These are phyloP conservation scores for Carassius auratus DNA, from an alignment of 2,113 vertebrate genomes.

Conservation along the genomic window DNA sequence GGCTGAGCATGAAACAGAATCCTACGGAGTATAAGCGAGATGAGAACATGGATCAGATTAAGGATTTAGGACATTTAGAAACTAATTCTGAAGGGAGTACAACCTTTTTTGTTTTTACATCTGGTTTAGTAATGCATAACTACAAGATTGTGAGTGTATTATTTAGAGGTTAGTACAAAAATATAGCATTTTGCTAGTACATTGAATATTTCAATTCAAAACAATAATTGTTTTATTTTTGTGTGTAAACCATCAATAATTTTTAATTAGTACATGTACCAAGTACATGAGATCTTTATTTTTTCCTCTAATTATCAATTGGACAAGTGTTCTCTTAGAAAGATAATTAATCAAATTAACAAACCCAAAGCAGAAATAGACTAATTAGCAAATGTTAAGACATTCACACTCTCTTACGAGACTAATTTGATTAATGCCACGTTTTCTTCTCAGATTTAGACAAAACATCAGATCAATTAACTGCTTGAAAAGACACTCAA, in stretches of 20 bases:
- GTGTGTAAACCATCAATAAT: neutral
- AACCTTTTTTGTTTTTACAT: neutral
- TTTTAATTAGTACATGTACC: neutral
- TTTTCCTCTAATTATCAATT: constrained; percentile 41
- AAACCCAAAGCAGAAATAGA: constrained; percentile 45
- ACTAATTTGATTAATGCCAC: constrained; percentile 61
- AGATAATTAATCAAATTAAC: constrained; percentile 55
- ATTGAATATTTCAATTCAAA: neutral
- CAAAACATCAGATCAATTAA: constrained; percentile 58
- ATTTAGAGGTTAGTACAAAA: neutral
- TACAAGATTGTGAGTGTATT: neutral
- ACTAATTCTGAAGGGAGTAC: neutral
- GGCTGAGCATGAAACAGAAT: neutral
- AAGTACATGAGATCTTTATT: constrained; percentile 7
- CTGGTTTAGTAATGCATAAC: neutral
- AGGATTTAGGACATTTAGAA: neutral
- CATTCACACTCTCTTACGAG: constrained; percentile 53
- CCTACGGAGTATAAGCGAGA: constrained; percentile 5
- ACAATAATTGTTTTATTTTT: neutral
- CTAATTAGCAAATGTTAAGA: constrained; percentile 53
- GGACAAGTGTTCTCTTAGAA: constrained; percentile 44
- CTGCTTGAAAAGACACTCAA: constrained; percentile 56
- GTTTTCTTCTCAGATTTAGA: constrained; percentile 44
- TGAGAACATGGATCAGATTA: neutral
- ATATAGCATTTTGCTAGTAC: neutral